Evolutionary conservation across 30 jellyfish, hydroid and myxozoan species (phyloP).

Genomic region (Aurelia aurita complex sp. Pacific): DNA sequence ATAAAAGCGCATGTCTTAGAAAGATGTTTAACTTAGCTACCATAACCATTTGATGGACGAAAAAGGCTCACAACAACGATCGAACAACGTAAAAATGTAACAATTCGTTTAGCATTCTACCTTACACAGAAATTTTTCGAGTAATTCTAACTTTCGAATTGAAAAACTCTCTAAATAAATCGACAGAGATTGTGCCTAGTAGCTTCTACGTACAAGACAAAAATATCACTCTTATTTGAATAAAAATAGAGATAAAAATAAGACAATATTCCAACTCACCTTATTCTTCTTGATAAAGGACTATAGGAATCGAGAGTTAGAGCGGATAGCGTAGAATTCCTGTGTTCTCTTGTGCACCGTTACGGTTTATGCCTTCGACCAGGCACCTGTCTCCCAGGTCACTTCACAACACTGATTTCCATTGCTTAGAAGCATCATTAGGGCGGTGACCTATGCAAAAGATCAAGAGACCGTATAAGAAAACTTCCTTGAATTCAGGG

Average conservation of each 20-base stretch:
- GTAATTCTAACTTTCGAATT: too few species aligned
- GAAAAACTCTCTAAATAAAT: too few species aligned
- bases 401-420: slow-evolving; percentile 32
- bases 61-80: too few species aligned
- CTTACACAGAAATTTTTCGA: too few species aligned
- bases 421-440: slow-evolving; percentile 11
- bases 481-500: neutral
- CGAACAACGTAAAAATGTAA: too few species aligned
- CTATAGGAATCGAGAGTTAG: slow-evolving; percentile 32
- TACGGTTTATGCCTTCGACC: slow-evolving; percentile 77
- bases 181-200: too few species aligned
- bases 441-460: slow-evolving; percentile 46
- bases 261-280: slow-evolving; percentile 24
- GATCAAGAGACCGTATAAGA: slow-evolving; percentile 28
- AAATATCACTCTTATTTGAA: too few species aligned
- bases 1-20: too few species aligned
- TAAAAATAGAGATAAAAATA: neutral
- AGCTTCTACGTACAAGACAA: too few species aligned
- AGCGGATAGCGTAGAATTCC: slow-evolving; percentile 25
- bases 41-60: too few species aligned
- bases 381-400: slow-evolving; percentile 79
- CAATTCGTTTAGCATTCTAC: too few species aligned
- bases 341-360: slow-evolving; percentile 57
- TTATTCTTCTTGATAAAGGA: slow-evolving; percentile 44
- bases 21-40: too few species aligned